Percentiles rank a stretch among this genome's conserved stretches.
Conservation (phyloP, 2,113 vertebrate genomes). For the Sterrhoptilus dennistouni region DNA sequence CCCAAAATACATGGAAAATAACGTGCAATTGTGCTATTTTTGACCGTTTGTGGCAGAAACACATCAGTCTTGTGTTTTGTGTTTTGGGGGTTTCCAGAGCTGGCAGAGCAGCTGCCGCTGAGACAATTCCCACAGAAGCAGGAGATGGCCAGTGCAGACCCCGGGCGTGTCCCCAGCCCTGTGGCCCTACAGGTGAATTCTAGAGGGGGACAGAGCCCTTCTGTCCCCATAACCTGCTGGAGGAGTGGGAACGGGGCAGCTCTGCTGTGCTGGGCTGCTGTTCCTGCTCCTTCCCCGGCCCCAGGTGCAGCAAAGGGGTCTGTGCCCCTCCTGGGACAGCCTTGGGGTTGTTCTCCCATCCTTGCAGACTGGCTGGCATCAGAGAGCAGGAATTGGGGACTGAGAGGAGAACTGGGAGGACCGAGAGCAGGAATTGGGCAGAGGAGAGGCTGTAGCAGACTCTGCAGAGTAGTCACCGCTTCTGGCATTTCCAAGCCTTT, state of each 20-base stretch:
- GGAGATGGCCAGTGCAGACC: fast-evolving
- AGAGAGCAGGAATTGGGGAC: not conserved
- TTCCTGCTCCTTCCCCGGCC: not conserved
- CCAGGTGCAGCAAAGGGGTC: not conserved
- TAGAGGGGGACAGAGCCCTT: not conserved
- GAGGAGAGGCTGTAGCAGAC: not conserved
- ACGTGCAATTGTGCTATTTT: not conserved
- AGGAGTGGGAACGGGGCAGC: not conserved
- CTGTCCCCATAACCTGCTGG: fast-evolving
- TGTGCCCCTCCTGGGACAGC: not conserved
- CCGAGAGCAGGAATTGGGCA: not conserved
- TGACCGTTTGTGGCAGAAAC: not conserved
- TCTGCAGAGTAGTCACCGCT: not conserved
- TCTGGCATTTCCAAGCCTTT: not conserved
- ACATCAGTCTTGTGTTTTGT: not conserved
- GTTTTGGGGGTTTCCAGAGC: not conserved
- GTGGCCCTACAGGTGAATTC: not conserved
- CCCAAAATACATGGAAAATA: not conserved
- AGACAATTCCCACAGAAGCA: not conserved
- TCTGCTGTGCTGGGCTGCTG: not conserved
- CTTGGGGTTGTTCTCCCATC: not conserved
- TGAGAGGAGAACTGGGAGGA: not conserved
- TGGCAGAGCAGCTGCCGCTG: not conserved
- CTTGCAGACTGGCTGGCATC: not conserved
- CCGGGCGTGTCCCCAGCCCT: not conserved